Base-by-base conservation (phyloP, 2,888 invertebrate genomes). In the Ormyrus nitidulus region DNA sequence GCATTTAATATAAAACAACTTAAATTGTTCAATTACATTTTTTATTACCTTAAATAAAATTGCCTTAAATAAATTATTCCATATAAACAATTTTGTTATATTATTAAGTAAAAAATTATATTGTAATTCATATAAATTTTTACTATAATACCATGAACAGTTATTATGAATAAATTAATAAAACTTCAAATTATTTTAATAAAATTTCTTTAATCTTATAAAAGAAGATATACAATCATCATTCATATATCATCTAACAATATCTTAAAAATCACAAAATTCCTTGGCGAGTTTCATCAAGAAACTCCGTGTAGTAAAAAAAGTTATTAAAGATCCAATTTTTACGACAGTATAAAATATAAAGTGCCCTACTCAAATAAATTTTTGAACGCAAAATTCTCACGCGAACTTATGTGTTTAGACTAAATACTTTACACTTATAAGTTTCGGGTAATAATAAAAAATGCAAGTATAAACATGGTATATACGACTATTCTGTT, bases 131-230 rank as follows among this genome's bases (percentile, higher is more conserved):
- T 19, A 19, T 19, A 19, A 19, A 19, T 19, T 19, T 19, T 19
- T 19, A 19, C 19, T 19, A 19, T 1, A 19, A 19, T 19, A 19
- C 19, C 19, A 19, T 19, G 19, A 19, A 19, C 19, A 19, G 19
- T 19, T 19, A 19, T 19, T 2, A 19, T 19, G 19, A 19, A 19
- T 19, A 19, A 19, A 19, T 19, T 19, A 19, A 19, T 19, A 19
- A 19, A 19, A 19, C 19, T 0, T 19, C 19, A 19, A 19, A 19
- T 19, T 19, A 19, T 19, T 1, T 19, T 56, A 46, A 58, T 59
- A 58, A 70, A 58, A 70, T 77, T 71, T 77, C 11, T 70, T 77
- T 77, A 71, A 72, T 72, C 71, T 61, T 51, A 72, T 70, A 77
- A 70, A 70, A 59, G 64, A 65, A 71, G 77, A 72, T 77, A 59